Conservation (phyloP, 2,113 vertebrate species). For the Tetraodon nigroviridis region DNA sequence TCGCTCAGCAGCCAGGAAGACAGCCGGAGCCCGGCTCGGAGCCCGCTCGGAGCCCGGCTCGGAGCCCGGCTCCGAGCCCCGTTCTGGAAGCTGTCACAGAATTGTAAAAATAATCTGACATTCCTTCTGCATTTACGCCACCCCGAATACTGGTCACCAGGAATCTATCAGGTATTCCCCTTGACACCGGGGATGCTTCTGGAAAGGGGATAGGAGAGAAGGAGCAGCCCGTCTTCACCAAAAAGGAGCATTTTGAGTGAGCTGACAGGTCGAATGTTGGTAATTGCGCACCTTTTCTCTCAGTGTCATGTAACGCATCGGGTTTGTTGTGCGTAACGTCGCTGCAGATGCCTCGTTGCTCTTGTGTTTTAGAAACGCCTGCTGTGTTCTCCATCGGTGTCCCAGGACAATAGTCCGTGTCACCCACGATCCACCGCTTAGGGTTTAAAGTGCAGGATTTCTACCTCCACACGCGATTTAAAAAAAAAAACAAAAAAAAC, state of each 20-base stretch:
- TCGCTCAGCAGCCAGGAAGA: constrained; percentile 27
- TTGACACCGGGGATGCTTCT: too few species aligned
- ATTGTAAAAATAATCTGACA: background rate
- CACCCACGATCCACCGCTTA: too few species aligned
- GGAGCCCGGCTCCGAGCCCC: background rate
- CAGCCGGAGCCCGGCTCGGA: background rate
- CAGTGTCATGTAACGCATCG: background rate
- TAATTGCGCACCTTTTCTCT: constrained; percentile 23
- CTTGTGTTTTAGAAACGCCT: too few species aligned
- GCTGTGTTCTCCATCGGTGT: too few species aligned
- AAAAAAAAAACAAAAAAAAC: too few species aligned
- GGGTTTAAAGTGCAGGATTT: too few species aligned
- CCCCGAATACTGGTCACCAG: background rate
- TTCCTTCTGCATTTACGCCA: too few species aligned
- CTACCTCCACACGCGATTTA: too few species aligned
- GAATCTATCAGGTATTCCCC: too few species aligned
- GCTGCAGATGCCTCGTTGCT: background rate
- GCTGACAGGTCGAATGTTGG: constrained; percentile 15
- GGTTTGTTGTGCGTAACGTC: background rate
- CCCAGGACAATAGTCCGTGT: too few species aligned
- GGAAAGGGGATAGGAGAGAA: constrained; percentile 33
- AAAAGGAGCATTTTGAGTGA: constrained; percentile 15
- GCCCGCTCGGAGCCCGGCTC: background rate
- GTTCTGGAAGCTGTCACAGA: too few species aligned
- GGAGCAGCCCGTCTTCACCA: constrained; percentile 1